Percentiles rank a stretch among this genome's conserved stretches.
phyloP scores from a whole-genome alignment of 2,888 invertebrate species.

The Thera britannica region DNA sequence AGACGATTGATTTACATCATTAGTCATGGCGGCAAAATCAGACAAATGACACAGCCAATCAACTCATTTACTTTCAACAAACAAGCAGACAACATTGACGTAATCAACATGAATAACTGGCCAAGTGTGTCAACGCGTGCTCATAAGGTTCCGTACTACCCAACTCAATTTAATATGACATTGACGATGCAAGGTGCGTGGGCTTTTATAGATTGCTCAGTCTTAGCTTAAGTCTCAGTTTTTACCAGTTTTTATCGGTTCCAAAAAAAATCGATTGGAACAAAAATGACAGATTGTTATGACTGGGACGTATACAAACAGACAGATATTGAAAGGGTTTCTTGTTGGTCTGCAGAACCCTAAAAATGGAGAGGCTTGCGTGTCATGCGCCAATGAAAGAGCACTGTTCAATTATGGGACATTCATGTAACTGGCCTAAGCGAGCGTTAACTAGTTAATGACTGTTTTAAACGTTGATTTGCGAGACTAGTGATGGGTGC shows the following conservation, averaged over 20 bases:
- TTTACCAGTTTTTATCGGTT: too few relatives aligned
- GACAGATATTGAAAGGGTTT: not conserved
- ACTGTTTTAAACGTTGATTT: constrained; percentile 41
- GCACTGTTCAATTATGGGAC: constrained; percentile 42
- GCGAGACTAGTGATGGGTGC: constrained; percentile 21
- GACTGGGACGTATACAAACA: too few relatives aligned
- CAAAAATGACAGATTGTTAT: too few relatives aligned
- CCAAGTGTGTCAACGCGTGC: not conserved
- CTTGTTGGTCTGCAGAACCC: not conserved
- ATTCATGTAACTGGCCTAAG: constrained; percentile 40
- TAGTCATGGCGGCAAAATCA: constrained; percentile 9
- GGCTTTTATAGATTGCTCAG: too few relatives aligned
- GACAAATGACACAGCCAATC: constrained; percentile 7
- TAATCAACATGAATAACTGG: not conserved
- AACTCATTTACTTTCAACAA: constrained; percentile 23
- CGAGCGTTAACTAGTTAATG: constrained; percentile 44
- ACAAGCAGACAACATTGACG: constrained; percentile 14
- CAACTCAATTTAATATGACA: not conserved
- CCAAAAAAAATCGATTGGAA: too few relatives aligned
- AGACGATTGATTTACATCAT: not conserved
- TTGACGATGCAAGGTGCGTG: not conserved
- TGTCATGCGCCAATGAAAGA: constrained; percentile 42
- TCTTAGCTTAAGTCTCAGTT: too few relatives aligned
- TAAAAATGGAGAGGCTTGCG: constrained; percentile 37
- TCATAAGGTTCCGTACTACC: not conserved